Conservation (phyloP, 2,113 vertebrate species). For the Salminus brasiliensis region DNA sequence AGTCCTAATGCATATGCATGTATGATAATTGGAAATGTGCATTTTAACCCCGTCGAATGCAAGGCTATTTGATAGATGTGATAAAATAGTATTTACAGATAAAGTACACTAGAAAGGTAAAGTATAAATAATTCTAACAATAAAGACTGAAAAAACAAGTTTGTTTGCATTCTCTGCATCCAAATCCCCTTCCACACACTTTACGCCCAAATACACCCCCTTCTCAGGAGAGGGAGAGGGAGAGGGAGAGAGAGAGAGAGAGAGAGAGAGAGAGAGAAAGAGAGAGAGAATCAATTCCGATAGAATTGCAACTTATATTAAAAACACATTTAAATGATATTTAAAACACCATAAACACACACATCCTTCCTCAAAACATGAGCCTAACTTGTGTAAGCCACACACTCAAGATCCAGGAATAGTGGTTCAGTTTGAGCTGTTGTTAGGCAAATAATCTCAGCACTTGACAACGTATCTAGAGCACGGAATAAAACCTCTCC, state of each 20-base stretch:
- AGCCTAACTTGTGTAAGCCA: neutral
- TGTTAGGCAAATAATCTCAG: conserved; percentile 14
- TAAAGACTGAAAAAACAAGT: conserved; percentile 67
- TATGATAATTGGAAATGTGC: conserved; percentile 66
- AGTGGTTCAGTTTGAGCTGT: conserved; percentile 20
- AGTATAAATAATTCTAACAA: conserved; percentile 1
- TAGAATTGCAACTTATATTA: too few species aligned
- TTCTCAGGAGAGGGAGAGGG: neutral
- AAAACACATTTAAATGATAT: too few species aligned
- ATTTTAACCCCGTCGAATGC: conserved; percentile 38
- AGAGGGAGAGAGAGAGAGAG: conserved; percentile 4
- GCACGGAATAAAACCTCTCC: neutral
- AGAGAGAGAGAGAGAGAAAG: neutral
- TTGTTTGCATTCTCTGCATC: conserved; percentile 74
- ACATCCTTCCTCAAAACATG: neutral
- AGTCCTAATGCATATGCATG: conserved; percentile 80
- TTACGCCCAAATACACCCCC: conserved; percentile 73
- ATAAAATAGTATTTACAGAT: neutral
- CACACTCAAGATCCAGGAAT: neutral
- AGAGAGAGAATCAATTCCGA: conserved; percentile 2
- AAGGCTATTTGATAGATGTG: conserved; percentile 14
- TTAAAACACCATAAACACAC: neutral
- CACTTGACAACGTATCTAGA: conserved; percentile 14
- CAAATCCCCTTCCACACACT: conserved; percentile 74
- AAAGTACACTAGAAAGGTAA: neutral